Evolutionary conservation across 2,113 vertebrate species (phyloP).

Genomic region (Oceanites oceanicus): DNA sequence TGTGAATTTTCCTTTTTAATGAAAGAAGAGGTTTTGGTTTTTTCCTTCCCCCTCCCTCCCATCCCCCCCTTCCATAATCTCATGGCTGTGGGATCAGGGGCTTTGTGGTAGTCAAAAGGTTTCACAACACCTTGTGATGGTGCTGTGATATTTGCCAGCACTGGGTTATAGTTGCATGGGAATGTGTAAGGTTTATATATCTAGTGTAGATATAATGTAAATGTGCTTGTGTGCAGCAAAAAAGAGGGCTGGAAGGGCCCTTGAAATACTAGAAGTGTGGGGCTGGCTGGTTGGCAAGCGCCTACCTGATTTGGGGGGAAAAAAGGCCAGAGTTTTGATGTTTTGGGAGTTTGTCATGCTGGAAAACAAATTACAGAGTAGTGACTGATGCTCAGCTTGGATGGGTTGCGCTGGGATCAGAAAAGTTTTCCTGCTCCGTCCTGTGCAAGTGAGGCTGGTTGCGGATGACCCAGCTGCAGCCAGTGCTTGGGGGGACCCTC

Average conservation of each 20-base stretch:
- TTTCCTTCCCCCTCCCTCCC: background rate
- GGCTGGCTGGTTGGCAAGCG: background rate
- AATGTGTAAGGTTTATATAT: background rate
- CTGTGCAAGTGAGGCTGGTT: background rate
- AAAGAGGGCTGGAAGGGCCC: background rate
- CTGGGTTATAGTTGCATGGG: background rate
- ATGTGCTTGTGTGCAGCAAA: background rate
- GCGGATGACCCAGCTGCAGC: background rate
- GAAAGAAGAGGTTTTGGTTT: background rate
- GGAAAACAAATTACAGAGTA: background rate
- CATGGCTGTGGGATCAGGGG: background rate
- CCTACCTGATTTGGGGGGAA: background rate
- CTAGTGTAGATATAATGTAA: background rate
- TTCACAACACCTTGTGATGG: background rate
- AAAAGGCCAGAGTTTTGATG: background rate
- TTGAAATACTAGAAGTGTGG: background rate
- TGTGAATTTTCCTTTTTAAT: background rate
- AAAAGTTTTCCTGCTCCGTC: background rate
- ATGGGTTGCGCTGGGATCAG: background rate
- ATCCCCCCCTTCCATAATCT: background rate
- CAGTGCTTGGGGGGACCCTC: background rate
- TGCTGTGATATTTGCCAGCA: background rate
- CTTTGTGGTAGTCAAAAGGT: background rate
- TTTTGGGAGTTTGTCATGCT: background rate
- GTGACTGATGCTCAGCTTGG: background rate